Percentiles rank a stretch among this genome's conserved stretches.
Evolutionary conservation across 1,140 invertebrate genomes (phyloP).

Genomic region (Euura lappo): DNA sequence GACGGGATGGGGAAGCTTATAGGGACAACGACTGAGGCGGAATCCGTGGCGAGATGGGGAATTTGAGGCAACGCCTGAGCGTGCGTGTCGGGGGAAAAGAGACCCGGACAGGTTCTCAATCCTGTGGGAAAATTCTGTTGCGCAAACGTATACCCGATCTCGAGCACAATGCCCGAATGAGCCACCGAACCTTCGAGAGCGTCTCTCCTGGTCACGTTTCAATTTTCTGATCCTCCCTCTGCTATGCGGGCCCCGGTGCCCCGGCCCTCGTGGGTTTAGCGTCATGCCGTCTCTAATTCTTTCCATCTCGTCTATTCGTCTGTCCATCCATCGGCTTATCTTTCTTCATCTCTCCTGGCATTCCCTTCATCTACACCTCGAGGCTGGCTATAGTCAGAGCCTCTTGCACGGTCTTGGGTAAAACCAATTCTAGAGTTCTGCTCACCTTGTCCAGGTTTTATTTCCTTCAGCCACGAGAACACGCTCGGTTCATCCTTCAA

Average conservation of each 20-base stretch:
- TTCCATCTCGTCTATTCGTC: constrained; percentile 31
- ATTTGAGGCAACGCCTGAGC: constrained; percentile 24
- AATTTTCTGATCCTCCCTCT: constrained; percentile 1
- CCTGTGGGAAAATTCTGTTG: constrained; percentile 43
- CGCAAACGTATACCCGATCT: constrained; percentile 29
- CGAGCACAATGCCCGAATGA: constrained; percentile 19
- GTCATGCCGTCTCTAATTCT: constrained; percentile 19
- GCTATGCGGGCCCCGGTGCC: background rate
- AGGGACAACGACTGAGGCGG: constrained; percentile 6
- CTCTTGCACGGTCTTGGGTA: too few species aligned
- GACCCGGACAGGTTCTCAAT: constrained; percentile 32
- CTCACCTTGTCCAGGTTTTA: background rate
- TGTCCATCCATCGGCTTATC: constrained; percentile 32
- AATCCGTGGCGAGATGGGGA: constrained; percentile 15
- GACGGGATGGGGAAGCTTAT: background rate
- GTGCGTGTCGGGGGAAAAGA: constrained; percentile 17
- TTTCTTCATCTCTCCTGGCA: background rate
- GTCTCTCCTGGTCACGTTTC: background rate
- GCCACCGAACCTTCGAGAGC: background rate
- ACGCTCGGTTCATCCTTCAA: background rate
- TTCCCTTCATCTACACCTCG: background rate
- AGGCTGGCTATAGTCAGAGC: background rate
- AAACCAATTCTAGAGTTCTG: too few species aligned
- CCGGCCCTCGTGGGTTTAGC: background rate
- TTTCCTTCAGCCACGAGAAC: background rate